These are phyloP conservation scores for Dusona sp. DNA, from an alignment of 2,888 invertebrate species.

Conservation along the genomic window DNA sequence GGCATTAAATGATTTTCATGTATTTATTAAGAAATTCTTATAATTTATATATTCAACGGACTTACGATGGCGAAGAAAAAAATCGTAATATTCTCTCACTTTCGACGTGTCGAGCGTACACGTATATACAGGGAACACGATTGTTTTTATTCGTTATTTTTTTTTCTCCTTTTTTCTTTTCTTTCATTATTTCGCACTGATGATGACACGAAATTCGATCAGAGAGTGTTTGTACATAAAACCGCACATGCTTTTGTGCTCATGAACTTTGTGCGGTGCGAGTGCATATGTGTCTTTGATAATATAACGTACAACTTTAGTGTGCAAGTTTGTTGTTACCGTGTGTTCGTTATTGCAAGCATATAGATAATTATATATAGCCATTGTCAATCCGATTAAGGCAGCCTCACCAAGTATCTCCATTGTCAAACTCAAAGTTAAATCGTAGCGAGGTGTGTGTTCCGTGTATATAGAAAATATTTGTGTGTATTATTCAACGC, in stretches of 20 bases:
- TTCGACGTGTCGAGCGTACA: background rate
- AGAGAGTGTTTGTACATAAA: constrained; percentile 53
- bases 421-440: constrained; percentile 40
- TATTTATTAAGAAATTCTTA: background rate
- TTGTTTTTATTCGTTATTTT: background rate
- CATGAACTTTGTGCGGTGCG: constrained; percentile 61
- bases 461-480: background rate
- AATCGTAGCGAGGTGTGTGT: constrained; percentile 28
- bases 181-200: too few species aligned
- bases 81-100: background rate
- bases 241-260: constrained; percentile 66
- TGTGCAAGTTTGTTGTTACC: constrained; percentile 31
- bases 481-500: background rate
- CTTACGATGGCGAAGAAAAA: background rate
- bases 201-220: constrained; percentile 66
- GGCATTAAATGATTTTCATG: background rate
- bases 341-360: constrained; percentile 46
- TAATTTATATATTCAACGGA: background rate
- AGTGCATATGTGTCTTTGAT: constrained; percentile 56
- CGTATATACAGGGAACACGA: background rate
- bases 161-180: too few species aligned
- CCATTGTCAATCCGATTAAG: constrained; percentile 64
- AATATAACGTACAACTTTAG: constrained; percentile 48
- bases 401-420: constrained; percentile 45
- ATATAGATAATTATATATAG: constrained; percentile 36